Evolutionary conservation across 2,888 invertebrate species (phyloP).

Genomic region (Drosophila borborema): DNA sequence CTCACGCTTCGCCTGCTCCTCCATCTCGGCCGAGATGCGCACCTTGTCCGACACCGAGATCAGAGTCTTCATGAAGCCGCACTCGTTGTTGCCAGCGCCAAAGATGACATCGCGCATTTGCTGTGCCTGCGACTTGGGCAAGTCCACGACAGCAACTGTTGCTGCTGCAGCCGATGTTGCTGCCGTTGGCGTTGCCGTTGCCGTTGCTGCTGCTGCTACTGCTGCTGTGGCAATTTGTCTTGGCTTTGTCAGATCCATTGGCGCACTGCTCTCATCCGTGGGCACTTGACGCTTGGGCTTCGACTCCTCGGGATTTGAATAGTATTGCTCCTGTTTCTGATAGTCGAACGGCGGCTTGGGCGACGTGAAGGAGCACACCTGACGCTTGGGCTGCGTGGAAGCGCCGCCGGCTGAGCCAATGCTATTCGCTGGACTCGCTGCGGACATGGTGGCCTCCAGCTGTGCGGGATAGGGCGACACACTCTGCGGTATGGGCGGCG

Average conservation of each 20-base stretch:
- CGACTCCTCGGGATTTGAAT: conserved; percentile 84
- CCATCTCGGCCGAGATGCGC: conserved; percentile 76
- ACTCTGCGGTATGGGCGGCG: conserved; percentile 85
- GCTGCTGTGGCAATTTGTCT: not conserved
- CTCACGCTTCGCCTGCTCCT: conserved; percentile 64
- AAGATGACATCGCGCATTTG: conserved; percentile 84
- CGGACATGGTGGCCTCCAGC: conserved; percentile 52
- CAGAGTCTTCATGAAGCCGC: conserved; percentile 83
- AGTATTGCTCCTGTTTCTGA: conserved; percentile 85
- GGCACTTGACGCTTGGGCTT: conserved; percentile 76
- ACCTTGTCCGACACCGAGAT: conserved; percentile 84
- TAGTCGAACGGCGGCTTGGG: conserved; percentile 85
- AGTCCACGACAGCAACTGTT: conserved; percentile 2
- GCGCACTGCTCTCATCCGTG: conserved; percentile 80
- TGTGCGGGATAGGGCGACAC: conserved; percentile 82
- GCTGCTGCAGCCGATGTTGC: not conserved
- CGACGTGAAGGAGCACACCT: conserved; percentile 83
- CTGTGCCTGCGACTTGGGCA: conserved; percentile 81
- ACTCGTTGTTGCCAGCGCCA: conserved; percentile 79
- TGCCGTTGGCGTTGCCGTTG: not conserved
- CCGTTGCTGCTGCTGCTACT: not conserved
- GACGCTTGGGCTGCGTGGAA: conserved; percentile 67
- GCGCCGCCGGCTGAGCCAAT: conserved; percentile 54
- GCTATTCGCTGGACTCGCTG: conserved; percentile 61
- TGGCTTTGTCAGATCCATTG: conserved; percentile 85